Evolutionary conservation across 2,113 vertebrate genomes (phyloP).

Genomic region (Oryzias javanicus): DNA sequence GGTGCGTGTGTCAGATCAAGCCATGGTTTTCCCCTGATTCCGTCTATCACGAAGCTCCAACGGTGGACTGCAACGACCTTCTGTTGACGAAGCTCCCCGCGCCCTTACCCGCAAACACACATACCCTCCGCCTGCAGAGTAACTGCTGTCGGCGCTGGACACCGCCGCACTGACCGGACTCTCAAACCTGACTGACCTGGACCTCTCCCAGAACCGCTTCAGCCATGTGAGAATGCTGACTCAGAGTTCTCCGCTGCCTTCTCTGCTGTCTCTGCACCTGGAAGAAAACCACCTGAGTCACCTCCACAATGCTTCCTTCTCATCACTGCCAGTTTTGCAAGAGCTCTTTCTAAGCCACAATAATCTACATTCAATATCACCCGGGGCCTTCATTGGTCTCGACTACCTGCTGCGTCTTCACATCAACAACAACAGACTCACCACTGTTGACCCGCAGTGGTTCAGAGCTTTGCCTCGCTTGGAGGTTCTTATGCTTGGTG

Average conservation of each 20-base stretch:
- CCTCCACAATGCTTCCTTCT: conserved; percentile 83
- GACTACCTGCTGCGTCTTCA: conserved; percentile 84
- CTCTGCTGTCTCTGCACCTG: conserved; percentile 87
- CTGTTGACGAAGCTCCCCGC: conserved; percentile 80
- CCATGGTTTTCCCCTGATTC: conserved; percentile 93
- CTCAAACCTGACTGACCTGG: conserved; percentile 87
- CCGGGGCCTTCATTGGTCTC: conserved; percentile 83
- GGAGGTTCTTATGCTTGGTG: conserved; percentile 93
- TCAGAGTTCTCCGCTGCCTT: conserved; percentile 73
- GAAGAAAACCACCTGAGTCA: conserved; percentile 87
- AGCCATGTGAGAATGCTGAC: conserved; percentile 67
- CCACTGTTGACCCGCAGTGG: conserved; percentile 83
- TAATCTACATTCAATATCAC: conserved; percentile 82
- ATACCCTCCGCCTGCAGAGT: conserved; percentile 89
- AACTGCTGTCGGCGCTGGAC: conserved; percentile 84
- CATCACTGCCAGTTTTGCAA: conserved; percentile 81
- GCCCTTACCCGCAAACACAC: conserved; percentile 79
- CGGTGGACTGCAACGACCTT: conserved; percentile 91
- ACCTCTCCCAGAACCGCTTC: conserved; percentile 92
- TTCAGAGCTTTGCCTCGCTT: conserved; percentile 84
- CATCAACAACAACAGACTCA: conserved; percentile 90
- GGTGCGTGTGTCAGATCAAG: conserved; percentile 88
- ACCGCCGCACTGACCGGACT: conserved; percentile 76
- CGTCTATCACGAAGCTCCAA: conserved; percentile 86
- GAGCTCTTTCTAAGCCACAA: conserved; percentile 95